Evolutionary conservation across 2,797 vertebrate genomes (phyloP).

Genomic region (Microctenopoma stevenorrisi): DNA sequence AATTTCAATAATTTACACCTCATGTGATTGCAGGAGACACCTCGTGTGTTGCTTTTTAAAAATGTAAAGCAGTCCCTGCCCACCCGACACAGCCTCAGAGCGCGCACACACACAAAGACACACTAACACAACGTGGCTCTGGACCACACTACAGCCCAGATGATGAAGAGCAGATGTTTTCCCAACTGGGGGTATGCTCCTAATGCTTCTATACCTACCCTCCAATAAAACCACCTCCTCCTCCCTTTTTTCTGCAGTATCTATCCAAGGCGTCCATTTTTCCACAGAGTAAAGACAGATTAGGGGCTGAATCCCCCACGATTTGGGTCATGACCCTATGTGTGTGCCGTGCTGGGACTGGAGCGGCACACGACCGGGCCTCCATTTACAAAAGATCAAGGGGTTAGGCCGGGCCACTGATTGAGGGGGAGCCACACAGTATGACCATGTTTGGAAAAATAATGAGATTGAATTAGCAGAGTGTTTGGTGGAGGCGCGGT

Average conservation of each 20-base stretch:
- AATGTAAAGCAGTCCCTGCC: constrained; percentile 76
- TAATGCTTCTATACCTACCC: constrained; percentile 61
- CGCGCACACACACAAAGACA: constrained; percentile 28
- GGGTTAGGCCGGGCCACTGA: constrained; percentile 72
- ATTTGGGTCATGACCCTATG: constrained; percentile 75
- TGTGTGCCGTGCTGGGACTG: constrained; percentile 39
- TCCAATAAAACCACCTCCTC: constrained; percentile 33
- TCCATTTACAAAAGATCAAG: constrained; percentile 78
- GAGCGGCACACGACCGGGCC: constrained; percentile 40
- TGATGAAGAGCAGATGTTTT: constrained; percentile 75
- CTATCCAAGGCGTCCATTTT: constrained; percentile 68
- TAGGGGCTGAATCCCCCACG: constrained; percentile 75
- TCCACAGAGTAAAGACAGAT: constrained; percentile 75
- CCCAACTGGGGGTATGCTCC: constrained; percentile 49
- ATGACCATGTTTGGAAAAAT: constrained; percentile 72
- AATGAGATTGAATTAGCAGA: constrained; percentile 77
- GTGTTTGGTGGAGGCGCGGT: constrained; percentile 59
- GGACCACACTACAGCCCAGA: constrained; percentile 47
- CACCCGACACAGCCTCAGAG: constrained; percentile 45
- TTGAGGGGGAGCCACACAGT: constrained; percentile 61
- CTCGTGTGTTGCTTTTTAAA: constrained; percentile 77
- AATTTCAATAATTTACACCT: constrained; percentile 79
- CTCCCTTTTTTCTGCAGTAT: constrained; percentile 47
- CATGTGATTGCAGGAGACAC: constrained; percentile 61
- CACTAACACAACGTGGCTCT: constrained; percentile 36